A percentile compares a stretch with the other conserved stretches of the same genome.
These are phyloP conservation scores for Virgularia gustaviana DNA, from an alignment of 92 coral and sea anemone genomes.

Conservation along the genomic window DNA sequence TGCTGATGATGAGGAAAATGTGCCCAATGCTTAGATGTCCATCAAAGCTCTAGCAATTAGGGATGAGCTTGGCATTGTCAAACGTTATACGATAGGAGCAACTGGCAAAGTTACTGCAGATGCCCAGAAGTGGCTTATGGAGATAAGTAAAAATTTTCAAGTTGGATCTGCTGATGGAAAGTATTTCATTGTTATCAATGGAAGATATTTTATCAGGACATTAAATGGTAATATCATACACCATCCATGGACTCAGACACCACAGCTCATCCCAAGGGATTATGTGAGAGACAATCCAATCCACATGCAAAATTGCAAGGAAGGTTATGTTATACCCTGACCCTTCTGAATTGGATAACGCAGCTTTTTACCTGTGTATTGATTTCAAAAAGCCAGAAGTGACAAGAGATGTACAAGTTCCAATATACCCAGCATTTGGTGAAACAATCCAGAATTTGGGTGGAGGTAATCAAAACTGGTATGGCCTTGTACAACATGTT, in stretches of 20 bases:
- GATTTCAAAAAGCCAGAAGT: slow-evolving; percentile 56
- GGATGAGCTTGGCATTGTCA: not conserved
- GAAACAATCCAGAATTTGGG: slow-evolving; percentile 54
- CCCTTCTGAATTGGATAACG: slow-evolving; percentile 45
- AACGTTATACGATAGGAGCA: not conserved
- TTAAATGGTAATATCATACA: slow-evolving; percentile 28
- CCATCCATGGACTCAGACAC: slow-evolving; percentile 62
- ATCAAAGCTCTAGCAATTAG: too few relatives aligned
- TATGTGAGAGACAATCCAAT: slow-evolving; percentile 54
- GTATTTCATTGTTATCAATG: too few relatives aligned
- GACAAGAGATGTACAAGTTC: slow-evolving; percentile 33
- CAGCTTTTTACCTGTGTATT: slow-evolving; percentile 44
- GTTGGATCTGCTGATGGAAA: slow-evolving; percentile 34
- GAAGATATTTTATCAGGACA: slow-evolving; percentile 51
- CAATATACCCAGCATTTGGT: slow-evolving; percentile 49
- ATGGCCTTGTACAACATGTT: slow-evolving; percentile 48
- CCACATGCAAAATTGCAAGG: slow-evolving; percentile 40
- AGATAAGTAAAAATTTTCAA: slow-evolving; percentile 1
- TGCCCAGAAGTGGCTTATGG: slow-evolving; percentile 25
- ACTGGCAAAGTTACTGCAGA: not conserved
- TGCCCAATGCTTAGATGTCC: too few relatives aligned
- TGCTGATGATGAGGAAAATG: too few relatives aligned
- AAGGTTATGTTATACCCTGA: slow-evolving; percentile 64
- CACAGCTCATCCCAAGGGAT: slow-evolving; percentile 30
- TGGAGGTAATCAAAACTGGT: slow-evolving; percentile 50